These are phyloP conservation scores for Apamea crenata DNA, from an alignment of 2,888 invertebrate species.

Conservation along the genomic window DNA sequence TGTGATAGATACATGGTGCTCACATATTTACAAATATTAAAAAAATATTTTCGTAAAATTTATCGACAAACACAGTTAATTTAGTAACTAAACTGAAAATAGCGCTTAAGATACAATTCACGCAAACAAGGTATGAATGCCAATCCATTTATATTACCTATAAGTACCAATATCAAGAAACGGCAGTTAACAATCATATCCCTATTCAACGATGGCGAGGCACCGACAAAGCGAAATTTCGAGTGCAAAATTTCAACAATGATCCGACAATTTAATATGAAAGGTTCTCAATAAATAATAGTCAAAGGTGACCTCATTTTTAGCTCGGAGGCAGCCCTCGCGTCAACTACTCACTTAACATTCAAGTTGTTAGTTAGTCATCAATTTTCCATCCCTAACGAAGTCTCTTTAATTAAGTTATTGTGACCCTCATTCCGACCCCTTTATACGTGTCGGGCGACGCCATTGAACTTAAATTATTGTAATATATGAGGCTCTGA, in stretches of 20 bases:
- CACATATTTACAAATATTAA: too few species aligned
- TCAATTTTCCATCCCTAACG: slow-evolving; percentile 75
- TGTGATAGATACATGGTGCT: too few species aligned
- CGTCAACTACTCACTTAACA: slow-evolving; percentile 69
- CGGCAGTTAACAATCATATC: slow-evolving; percentile 4
- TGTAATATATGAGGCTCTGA: slow-evolving; percentile 36
- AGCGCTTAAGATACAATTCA: neutral
- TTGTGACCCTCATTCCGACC: slow-evolving; percentile 70
- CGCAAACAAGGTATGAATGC: neutral
- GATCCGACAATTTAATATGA: slow-evolving; percentile 18
- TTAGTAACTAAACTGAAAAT: neutral
- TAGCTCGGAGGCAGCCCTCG: slow-evolving; percentile 55
- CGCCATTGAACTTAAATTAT: slow-evolving; percentile 54
- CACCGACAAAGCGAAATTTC: slow-evolving; percentile 10
- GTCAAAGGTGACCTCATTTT: slow-evolving; percentile 70
- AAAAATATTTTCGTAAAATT: too few species aligned
- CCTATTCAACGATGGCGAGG: neutral
- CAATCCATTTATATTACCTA: neutral
- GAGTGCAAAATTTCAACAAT: slow-evolving; percentile 27
- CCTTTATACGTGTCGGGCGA: slow-evolving; percentile 61
- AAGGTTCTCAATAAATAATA: slow-evolving; percentile 50
- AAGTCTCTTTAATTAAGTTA: slow-evolving; percentile 77
- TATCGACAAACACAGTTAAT: neutral
- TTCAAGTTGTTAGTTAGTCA: slow-evolving; percentile 78
- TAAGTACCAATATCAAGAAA: slow-evolving; percentile 2